Evolutionary conservation across 1,140 invertebrate species (phyloP).

Genomic region (Pseudomyrmex dendroicus): DNA sequence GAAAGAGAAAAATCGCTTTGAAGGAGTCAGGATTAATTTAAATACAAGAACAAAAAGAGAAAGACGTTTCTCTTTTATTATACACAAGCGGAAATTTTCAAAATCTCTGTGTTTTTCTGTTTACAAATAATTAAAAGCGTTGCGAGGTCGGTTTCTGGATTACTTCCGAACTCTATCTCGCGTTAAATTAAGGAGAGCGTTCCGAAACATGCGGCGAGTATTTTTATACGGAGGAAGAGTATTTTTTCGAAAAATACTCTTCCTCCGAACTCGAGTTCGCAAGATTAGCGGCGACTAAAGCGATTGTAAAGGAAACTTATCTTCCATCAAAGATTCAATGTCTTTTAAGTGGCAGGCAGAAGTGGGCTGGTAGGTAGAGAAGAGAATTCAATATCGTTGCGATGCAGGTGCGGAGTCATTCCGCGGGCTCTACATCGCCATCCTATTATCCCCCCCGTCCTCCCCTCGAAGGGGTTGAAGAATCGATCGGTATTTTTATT

Average conservation of each 20-base stretch:
- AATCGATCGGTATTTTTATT: slow-evolving; percentile 56
- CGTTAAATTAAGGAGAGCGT: too few species aligned
- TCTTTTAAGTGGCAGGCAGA: slow-evolving; percentile 11
- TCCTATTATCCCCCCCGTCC: neutral
- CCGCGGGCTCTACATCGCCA: slow-evolving; percentile 7
- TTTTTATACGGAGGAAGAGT: neutral
- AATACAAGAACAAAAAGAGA: too few species aligned
- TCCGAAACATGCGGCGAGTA: too few species aligned
- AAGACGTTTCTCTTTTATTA: too few species aligned
- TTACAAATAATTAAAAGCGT: neutral
- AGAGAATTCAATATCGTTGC: slow-evolving; percentile 34
- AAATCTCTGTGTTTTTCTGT: too few species aligned
- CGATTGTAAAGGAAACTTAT: neutral
- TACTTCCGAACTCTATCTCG: neutral
- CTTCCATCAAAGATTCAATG: slow-evolving; percentile 41
- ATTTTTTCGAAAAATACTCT: too few species aligned
- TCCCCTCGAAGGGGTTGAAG: neutral
- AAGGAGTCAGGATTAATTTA: too few species aligned
- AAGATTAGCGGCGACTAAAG: neutral
- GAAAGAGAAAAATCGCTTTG: too few species aligned
- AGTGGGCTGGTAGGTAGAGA: neutral
- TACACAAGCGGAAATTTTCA: too few species aligned
- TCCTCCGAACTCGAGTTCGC: too few species aligned
- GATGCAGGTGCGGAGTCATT: slow-evolving; percentile 16
- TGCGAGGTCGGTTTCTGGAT: neutral